These are phyloP conservation scores for Phocides pigmalion DNA, from an alignment of 1,140 invertebrate species.

Conservation along the genomic window DNA sequence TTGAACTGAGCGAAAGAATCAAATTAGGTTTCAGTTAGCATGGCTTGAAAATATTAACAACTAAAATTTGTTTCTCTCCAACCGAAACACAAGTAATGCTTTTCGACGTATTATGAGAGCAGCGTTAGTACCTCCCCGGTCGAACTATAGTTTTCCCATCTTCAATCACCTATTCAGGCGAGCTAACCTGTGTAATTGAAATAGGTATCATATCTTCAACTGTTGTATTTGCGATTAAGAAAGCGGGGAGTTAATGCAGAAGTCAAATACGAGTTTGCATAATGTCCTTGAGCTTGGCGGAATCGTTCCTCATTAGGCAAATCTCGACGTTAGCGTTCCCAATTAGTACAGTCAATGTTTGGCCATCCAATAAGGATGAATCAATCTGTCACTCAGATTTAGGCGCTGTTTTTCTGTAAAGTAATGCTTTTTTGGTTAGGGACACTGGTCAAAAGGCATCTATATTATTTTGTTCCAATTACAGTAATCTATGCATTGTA, in stretches of 20 bases:
- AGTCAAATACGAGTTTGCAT: constrained; percentile 79
- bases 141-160: too few species aligned
- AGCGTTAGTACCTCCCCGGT: too few species aligned
- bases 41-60: too few species aligned
- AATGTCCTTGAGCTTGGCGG: constrained; percentile 67
- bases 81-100: too few species aligned
- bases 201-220: constrained; percentile 56
- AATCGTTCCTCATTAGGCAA: constrained; percentile 79
- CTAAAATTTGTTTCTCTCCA: too few species aligned
- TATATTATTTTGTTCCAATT: too few species aligned
- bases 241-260: constrained; percentile 67
- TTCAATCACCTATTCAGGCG: constrained; percentile 42
- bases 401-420: constrained; percentile 5
- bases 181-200: constrained; percentile 46
- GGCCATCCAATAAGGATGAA: constrained; percentile 61
- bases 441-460: too few species aligned
- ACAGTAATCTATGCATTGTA: too few species aligned
- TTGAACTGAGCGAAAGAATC: too few species aligned
- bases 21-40: too few species aligned
- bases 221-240: constrained; percentile 73
- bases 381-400: constrained; percentile 55
- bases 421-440: too few species aligned
- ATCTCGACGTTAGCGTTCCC: constrained; percentile 72
- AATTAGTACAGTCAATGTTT: constrained; percentile 80
- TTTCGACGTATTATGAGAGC: too few species aligned